Evolutionary conservation across 2,113 vertebrate species (phyloP), one percentile per base, ranked within the genome.

Genomic region (Pontoporia blainvillei): DNA sequence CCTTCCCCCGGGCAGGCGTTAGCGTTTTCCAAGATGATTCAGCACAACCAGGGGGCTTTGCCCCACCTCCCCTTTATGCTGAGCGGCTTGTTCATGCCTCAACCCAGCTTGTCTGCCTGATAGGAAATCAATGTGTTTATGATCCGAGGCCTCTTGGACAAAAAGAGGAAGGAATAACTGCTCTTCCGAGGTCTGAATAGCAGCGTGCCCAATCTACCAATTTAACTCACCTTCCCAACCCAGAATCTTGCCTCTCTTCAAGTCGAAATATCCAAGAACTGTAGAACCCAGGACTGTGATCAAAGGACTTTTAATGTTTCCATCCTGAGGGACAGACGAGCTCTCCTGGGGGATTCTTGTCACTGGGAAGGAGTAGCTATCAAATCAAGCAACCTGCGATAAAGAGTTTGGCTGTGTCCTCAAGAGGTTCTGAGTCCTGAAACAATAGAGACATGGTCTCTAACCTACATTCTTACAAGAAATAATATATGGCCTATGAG

Each of bases 51-150:
- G 93, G 44, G 39, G 57, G 76, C 61, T 93, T 87, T 8, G 18
- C 83, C 69, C 31, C 76, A 83, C 94, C 91, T 76, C 4, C 0
- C 25, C 95, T 96, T 79, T 57, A 3, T 86, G 90, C 90, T 85
- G 89, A 91, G 72, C 34, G 14, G 93, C 97, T 96, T 92, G 92
- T 71, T 64, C 96, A 36, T 78, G 59, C 96, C 96, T 0, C 76
- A 90, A 96, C 96, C 97, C 83, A 34, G 41, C 93, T 95, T 86
- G 96, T 96, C 93, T 36, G 75, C 72, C 91, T 69, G 96, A 95
- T 96, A 83, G 96, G 88, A 97, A 96, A 97, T 97, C 96, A n/a
- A 97, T 89, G 84, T 52, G 78, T 81, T 96, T 96, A 66, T 97
- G 81, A 94, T 96, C 88, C 12, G 57, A 93, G 96, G 72, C 87